Percentiles rank a stretch among this genome's conserved stretches.
Conservation (phyloP, 64 coral and sea anemone species). For the Pocillopora verrucosa region DNA sequence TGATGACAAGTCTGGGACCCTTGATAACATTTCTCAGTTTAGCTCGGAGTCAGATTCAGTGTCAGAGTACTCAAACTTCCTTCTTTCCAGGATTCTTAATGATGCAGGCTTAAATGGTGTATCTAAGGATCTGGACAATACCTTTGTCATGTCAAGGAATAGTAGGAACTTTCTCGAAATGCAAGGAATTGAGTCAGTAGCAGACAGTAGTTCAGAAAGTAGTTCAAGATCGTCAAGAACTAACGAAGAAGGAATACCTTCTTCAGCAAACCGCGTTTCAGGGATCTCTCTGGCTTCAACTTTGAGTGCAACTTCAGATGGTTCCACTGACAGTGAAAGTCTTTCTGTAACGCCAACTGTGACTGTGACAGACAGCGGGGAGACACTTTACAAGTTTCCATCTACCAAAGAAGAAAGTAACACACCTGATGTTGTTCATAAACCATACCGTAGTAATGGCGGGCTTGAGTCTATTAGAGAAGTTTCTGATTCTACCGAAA, state of each 20-base stretch:
- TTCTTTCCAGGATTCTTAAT: slow-evolving; percentile 68
- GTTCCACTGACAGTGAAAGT: slow-evolving; percentile 25
- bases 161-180: slow-evolving; percentile 44
- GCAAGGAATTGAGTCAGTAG: slow-evolving; percentile 26
- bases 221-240: slow-evolving; percentile 37
- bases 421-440: not conserved
- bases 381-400: slow-evolving; percentile 25
- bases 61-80: slow-evolving; percentile 77
- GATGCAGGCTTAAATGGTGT: slow-evolving; percentile 68
- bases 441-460: slow-evolving; percentile 30
- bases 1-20: slow-evolving; percentile 18
- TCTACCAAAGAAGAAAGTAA: slow-evolving; percentile 28
- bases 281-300: slow-evolving; percentile 43
- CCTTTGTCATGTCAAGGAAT: slow-evolving; percentile 21
- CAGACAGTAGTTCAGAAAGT: slow-evolving; percentile 37
- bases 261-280: slow-evolving; percentile 2
- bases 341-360: slow-evolving; percentile 46
- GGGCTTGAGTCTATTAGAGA: slow-evolving; percentile 33
- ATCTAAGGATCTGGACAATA: slow-evolving; percentile 3
- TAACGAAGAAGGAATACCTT: slow-evolving; percentile 21
- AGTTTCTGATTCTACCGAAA: slow-evolving; percentile 28
- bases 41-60: slow-evolving; percentile 69
- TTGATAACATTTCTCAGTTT: slow-evolving; percentile 52
- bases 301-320: slow-evolving; percentile 68
- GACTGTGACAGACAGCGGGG: slow-evolving; percentile 50